A percentile compares a stretch with the other conserved stretches of the same genome.
Conservation (phyloP, 2,797 vertebrate genomes). For the Oreonectes daqikongensis region DNA sequence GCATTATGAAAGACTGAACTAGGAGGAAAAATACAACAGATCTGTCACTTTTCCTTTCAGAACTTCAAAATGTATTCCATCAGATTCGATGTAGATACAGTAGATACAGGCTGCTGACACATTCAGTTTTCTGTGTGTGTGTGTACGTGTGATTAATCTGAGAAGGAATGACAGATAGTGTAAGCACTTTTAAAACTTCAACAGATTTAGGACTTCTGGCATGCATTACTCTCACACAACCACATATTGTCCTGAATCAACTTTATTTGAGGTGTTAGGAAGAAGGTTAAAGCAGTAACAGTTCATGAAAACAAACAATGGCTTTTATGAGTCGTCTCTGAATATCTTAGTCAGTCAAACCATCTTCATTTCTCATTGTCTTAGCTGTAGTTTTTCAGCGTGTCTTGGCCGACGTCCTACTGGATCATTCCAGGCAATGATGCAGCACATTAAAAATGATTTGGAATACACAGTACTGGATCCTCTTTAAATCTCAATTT, state of each 20-base stretch:
- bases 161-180: background rate
- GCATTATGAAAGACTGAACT: background rate
- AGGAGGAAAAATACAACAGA: background rate
- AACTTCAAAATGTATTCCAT: background rate
- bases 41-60: background rate
- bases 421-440: background rate
- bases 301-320: background rate
- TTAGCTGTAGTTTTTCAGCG: background rate
- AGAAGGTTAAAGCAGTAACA: background rate
- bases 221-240: background rate
- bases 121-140: background rate
- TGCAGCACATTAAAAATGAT: background rate
- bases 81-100: background rate
- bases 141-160: background rate
- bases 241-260: background rate
- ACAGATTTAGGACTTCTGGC: background rate
- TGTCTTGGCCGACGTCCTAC: background rate
- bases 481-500: background rate
- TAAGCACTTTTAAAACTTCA: background rate
- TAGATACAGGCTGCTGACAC: background rate
- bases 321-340: background rate
- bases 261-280: background rate
- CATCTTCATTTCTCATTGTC: slow-evolving; percentile 14
- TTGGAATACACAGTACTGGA: background rate
- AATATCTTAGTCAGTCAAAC: background rate